phyloP scores from a whole-genome alignment of 2,113 vertebrate species.

The Antennarius striatus region DNA sequence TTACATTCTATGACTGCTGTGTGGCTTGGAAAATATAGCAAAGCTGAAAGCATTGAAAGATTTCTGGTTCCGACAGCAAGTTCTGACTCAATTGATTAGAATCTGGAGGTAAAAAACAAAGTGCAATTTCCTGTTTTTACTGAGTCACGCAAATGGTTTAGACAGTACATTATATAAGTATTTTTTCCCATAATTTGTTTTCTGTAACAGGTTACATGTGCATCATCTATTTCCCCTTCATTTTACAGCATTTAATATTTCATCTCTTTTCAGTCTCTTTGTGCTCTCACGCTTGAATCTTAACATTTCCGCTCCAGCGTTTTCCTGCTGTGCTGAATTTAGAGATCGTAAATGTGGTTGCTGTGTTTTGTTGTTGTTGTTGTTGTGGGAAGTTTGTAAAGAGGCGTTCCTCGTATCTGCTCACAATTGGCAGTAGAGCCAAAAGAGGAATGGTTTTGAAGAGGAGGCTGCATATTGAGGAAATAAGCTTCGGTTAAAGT shows the following conservation, averaged over 20 bases:
- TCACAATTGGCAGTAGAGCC: constrained; percentile 22
- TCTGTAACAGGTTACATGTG: neutral
- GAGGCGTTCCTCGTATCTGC: constrained; percentile 19
- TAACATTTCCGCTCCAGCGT: too few relatives aligned
- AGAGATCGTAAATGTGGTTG: neutral
- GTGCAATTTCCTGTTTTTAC: constrained; percentile 40
- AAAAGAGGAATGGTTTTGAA: constrained; percentile 74
- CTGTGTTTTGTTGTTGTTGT: constrained; percentile 16
- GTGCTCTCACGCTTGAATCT: too few relatives aligned
- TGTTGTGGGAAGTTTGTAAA: constrained; percentile 26
- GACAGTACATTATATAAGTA: neutral
- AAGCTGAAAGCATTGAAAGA: neutral
- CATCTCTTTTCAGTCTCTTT: neutral
- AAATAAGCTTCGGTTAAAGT: constrained; percentile 80
- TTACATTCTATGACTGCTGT: too few relatives aligned
- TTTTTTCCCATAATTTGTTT: neutral
- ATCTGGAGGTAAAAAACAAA: constrained; percentile 36
- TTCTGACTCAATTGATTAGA: constrained; percentile 23
- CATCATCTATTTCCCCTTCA: neutral
- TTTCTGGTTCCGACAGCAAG: neutral
- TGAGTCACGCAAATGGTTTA: neutral
- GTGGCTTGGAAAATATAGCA: neutral
- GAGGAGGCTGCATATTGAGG: constrained; percentile 55
- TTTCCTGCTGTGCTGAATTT: too few relatives aligned
- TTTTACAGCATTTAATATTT: neutral